Evolutionary conservation across 30 jellyfish, hydroid and myxozoan genomes (phyloP), one percentile per base, ranked within the genome.

Genomic region (Pelagia noctiluca): DNA sequence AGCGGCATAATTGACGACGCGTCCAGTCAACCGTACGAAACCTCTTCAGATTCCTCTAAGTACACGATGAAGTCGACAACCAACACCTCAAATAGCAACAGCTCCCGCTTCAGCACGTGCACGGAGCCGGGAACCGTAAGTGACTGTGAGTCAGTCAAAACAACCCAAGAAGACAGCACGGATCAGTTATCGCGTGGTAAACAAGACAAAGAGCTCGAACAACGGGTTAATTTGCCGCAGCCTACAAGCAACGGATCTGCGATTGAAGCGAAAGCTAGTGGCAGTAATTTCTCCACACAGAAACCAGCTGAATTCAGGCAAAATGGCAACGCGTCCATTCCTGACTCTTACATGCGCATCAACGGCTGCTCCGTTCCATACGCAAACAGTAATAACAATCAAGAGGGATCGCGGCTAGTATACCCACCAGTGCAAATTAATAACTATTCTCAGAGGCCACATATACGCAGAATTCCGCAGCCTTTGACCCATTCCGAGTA

Each of bases 1-100:
- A 47, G 74, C 49, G 64, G 64, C 23, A 76, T 79, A 37, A 35
- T 80, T 0, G 89, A 71, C 21, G 90, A 72, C 31, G 78, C 89
- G 48, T 78, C 97, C 19, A 88, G 97, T 72, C 90, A 88, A 78
- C 93, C 93, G 16, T 88, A 88, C 79, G 97, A 88, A 65, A 88
- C 97, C 28, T 88, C 97, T 10, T 88, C 97, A 31, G 90, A 71
- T 38, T 88, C 97, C 1, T 88, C 97, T 63, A 88, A 88, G 46
- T 75, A 75, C 84, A 88, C 93, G 47, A 69, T 88, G 78, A 78
- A 88, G 76, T 88, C 97, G 0, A 76, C 97, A 1, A 80, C 92
- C 38, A 73, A 73, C 50, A 68, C 90, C 10, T 76, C 97, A 12
- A 78, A 72, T 53, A 75, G 93, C 69, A 82, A 82, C 80, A 82